Evolutionary conservation across 2,113 vertebrate genomes (phyloP).

Genomic region (Peromyscus polionotus): DNA sequence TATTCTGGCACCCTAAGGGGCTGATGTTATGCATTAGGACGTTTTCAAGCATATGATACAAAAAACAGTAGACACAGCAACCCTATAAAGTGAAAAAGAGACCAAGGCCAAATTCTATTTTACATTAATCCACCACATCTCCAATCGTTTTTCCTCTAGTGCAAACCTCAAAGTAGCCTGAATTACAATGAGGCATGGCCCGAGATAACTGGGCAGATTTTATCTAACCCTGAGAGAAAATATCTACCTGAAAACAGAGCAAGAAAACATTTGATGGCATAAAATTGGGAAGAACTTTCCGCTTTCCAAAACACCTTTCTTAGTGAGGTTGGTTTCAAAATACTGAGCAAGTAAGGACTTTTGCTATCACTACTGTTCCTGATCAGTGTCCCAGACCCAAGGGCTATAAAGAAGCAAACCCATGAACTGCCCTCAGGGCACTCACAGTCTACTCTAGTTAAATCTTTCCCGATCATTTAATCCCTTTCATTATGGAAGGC

Average conservation of each 20-base stretch:
- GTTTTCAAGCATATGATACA: not conserved
- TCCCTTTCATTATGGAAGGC: not conserved
- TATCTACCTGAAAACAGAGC: not conserved
- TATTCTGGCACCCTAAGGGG: not conserved
- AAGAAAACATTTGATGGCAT: not conserved
- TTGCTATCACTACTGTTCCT: not conserved
- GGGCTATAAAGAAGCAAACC: not conserved
- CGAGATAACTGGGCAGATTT: conserved; percentile 1
- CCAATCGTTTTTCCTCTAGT: conserved; percentile 19
- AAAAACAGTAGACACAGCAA: conserved; percentile 30
- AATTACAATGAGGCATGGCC: not conserved
- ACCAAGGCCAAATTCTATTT: conserved; percentile 6
- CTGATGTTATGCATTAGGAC: not conserved
- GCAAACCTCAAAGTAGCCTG: not conserved
- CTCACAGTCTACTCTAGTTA: not conserved
- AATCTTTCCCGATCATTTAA: not conserved
- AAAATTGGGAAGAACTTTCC: not conserved
- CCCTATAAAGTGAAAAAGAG: not conserved
- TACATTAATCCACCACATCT: not conserved
- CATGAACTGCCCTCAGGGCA: not conserved
- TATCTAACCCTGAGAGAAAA: conserved; percentile 1
- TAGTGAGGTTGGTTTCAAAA: not conserved
- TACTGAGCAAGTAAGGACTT: conserved; percentile 15
- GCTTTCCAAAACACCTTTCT: conserved; percentile 3
- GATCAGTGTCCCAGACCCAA: not conserved